These are phyloP conservation scores for Delia radicum DNA, from an alignment of 1,140 invertebrate species.

Conservation along the genomic window DNA sequence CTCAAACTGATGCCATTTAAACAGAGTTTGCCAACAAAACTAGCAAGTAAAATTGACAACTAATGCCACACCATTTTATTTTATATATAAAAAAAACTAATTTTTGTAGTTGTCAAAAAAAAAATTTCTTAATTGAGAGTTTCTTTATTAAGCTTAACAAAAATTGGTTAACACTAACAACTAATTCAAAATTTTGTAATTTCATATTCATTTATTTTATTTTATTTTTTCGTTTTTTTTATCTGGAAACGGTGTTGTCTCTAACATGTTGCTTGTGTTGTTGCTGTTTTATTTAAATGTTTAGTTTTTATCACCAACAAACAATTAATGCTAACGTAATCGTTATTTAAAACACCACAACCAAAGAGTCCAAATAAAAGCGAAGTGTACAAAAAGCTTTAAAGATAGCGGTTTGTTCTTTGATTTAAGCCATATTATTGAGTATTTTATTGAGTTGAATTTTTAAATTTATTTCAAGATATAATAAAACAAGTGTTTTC, in stretches of 20 bases:
- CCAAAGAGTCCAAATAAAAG: neutral
- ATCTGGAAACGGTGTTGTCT: no score
- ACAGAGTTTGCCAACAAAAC: neutral
- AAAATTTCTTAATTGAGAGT: no score
- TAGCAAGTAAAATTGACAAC: no score
- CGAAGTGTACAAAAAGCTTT: neutral
- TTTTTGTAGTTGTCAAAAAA: no score
- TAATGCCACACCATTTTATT: no score
- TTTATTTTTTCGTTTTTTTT: no score
- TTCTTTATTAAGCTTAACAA: no score
- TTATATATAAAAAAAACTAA: no score
- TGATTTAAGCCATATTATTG: neutral
- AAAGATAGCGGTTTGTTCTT: neutral
- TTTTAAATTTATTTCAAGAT: neutral
- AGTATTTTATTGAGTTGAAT: neutral
- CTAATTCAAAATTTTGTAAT: no score
- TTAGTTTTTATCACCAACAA: neutral
- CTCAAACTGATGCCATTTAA: neutral
- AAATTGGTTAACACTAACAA: no score
- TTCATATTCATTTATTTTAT: no score
- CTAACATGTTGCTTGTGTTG: neutral
- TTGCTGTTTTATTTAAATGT: neutral
- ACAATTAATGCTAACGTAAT: neutral
- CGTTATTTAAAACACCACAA: neutral
- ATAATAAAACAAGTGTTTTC: constrained; percentile 1